A percentile compares a stretch with the other conserved stretches of the same genome.
phyloP scores from a whole-genome alignment of 1,140 invertebrate genomes.

The Rhopalosiphum maidis region DNA sequence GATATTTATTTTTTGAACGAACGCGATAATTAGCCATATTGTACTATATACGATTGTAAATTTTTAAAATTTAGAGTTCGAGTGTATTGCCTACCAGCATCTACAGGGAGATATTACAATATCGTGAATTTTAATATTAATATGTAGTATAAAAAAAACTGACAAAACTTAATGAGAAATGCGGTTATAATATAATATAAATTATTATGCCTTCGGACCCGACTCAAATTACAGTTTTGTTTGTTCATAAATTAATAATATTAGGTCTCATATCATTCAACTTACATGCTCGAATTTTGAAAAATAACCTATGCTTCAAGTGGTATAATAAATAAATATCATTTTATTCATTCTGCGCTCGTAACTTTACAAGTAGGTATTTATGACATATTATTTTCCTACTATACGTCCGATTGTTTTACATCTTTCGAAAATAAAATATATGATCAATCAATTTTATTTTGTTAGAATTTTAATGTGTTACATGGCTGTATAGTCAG shows the following conservation, averaged over 20 bases:
- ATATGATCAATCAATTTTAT: too few species aligned
- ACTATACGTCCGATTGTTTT: neutral
- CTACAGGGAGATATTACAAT: neutral
- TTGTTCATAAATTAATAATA: neutral
- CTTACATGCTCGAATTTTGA: too few species aligned
- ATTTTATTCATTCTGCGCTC: neutral
- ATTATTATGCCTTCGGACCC: neutral
- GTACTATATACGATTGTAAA: neutral
- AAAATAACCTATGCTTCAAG: too few species aligned
- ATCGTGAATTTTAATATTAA: neutral
- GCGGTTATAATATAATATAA: neutral
- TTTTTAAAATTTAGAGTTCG: neutral
- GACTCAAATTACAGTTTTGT: neutral
- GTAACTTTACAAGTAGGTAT: neutral
- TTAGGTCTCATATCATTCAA: too few species aligned
- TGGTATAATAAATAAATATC: neutral
- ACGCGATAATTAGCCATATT: neutral
- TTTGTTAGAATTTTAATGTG: too few species aligned
- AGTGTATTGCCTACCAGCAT: neutral
- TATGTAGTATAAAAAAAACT: neutral
- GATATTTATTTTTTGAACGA: neutral
- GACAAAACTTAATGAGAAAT: neutral
- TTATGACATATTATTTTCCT: neutral
- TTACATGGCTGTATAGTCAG: too few species aligned
- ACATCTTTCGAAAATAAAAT: neutral